Base-by-base conservation (phyloP, 2,888 invertebrate species). In the Marronus borbonicus region DNA sequence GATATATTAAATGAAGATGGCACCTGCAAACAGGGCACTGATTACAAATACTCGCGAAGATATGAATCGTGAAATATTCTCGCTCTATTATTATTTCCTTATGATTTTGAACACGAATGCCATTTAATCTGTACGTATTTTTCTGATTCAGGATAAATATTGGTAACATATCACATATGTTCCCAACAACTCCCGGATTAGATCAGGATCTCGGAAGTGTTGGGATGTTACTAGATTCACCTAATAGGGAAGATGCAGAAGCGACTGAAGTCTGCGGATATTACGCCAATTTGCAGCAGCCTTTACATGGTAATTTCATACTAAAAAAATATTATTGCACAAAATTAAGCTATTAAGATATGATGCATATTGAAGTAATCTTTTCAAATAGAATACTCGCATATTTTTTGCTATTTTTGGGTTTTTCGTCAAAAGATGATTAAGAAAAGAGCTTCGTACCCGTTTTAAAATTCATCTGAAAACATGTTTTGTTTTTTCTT, bases 131-230 rank as follows among this genome's bases (percentile, higher is more conserved):
- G 60, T 74, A 74, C n/a, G 58, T 60, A 36, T 74, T 74, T 81
- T 80, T 84, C 80, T 82, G 76, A 83, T 76, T 85, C 87, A 86
- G 88, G 83, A 81, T 87, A 76, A 85, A 84, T 76, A 83, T 89
- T 78, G 89, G 89, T 76, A 87, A 88, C 82, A 83, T 89, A 65
- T 87, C 89, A 39, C 90, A 90, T 80, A 92, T 92, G 85, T 92
- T 91, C 84, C 90, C 92, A 17, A 89, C 90, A 20, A 89, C 88
- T 74, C 89, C 89, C 39, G 89, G 89, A 76, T 84, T 92, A 78
- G 91, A 91, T 83, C 90, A 91, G 82, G 92, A 92, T 81, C 88
- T 91, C 76, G 89, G 88, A 79, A 87, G 87, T 69, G 89, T 90
- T 76, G 90, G 90, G 78, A 87, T 89, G 79, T 88, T 90, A 68